Evolutionary conservation across 2,113 vertebrate species (phyloP).

Genomic region (Monarcha castaneiventris): DNA sequence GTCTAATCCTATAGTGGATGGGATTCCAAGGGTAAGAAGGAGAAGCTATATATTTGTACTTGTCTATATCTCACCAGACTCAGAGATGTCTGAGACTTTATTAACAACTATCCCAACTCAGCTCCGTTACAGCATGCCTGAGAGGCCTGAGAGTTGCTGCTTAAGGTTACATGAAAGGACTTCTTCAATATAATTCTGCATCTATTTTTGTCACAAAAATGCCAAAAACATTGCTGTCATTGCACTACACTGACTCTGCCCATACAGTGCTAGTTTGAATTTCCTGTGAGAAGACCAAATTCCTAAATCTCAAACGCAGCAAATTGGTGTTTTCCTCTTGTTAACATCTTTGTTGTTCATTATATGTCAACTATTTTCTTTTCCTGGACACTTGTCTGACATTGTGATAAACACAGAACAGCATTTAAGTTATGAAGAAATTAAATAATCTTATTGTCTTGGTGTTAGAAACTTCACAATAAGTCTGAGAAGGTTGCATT

Average conservation of each 20-base stretch:
- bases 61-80: background rate
- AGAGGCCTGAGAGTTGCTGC: background rate
- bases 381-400: background rate
- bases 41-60: background rate
- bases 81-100: background rate
- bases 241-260: background rate
- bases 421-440: background rate
- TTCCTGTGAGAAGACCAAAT: background rate
- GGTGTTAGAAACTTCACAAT: background rate
- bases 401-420: background rate
- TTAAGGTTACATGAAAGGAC: background rate
- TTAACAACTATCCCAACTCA: background rate
- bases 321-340: background rate
- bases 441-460: background rate
- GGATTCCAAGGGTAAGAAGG: background rate
- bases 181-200: background rate
- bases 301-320: background rate
- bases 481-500: background rate
- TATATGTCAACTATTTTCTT: background rate
- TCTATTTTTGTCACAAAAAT: background rate
- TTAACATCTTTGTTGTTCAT: background rate
- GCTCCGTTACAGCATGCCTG: background rate
- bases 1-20: background rate
- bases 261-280: background rate
- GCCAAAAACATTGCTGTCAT: background rate